phyloP scores from a whole-genome alignment of 2,113 vertebrate genomes.

The Catharus fuscescens region DNA sequence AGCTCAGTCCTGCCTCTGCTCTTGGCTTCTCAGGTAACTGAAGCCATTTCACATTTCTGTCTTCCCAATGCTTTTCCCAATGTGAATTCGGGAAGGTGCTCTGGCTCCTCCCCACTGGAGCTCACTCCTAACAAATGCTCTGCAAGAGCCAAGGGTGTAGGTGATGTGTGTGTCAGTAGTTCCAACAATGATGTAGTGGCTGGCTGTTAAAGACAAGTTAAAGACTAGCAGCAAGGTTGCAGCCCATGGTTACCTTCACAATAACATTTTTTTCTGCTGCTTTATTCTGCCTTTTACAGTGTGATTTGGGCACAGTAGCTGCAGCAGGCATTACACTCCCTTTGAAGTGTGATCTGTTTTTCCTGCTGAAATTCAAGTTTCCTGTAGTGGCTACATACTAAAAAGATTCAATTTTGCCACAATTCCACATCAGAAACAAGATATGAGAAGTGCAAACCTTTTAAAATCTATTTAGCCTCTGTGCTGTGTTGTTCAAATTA shows the following conservation, averaged over 20 bases:
- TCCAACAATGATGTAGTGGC: not conserved
- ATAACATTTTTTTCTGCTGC: not conserved
- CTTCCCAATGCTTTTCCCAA: fast-evolving
- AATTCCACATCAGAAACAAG: constrained; percentile 56
- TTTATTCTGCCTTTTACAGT: constrained; percentile 36
- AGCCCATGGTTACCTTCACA: not conserved
- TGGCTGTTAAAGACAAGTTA: not conserved
- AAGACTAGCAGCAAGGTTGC: not conserved
- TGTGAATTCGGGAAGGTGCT: fast-evolving
- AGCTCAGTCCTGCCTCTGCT: not conserved
- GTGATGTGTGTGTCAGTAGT: not conserved
- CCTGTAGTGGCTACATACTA: constrained; percentile 2
- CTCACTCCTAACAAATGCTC: not conserved
- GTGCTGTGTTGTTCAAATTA: constrained; percentile 48
- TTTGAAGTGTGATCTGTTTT: constrained; percentile 65
- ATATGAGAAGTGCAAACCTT: constrained; percentile 56
- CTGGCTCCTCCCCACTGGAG: not conserved
- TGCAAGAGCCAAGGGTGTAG: fast-evolving
- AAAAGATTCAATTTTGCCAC: constrained; percentile 68
- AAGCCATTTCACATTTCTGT: not conserved
- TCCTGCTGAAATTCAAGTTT: constrained; percentile 61
- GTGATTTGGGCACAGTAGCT: not conserved
- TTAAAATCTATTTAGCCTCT: constrained; percentile 64
- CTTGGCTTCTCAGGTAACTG: fast-evolving
- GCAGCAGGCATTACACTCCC: constrained; percentile 20